Evolutionary conservation across 2,113 vertebrate genomes (phyloP).

Genomic region (Limanda limanda): DNA sequence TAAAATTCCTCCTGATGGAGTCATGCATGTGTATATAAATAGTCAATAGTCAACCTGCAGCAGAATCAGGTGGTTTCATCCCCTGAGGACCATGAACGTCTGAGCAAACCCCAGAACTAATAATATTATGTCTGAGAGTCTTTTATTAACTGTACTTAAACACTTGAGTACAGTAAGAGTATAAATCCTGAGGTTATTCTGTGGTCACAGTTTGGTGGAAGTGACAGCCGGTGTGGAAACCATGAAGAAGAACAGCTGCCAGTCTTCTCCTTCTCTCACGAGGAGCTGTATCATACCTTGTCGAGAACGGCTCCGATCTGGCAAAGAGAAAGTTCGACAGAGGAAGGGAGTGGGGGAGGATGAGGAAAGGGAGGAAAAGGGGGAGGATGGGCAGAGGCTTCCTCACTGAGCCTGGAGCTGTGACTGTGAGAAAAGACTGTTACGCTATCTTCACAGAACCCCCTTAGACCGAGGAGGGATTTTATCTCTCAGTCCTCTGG

Average conservation of each 20-base stretch:
- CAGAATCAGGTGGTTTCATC: no score
- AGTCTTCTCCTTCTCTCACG: background rate
- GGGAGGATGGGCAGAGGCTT: conserved; percentile 60
- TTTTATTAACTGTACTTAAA: no score
- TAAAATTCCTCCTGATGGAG: no score
- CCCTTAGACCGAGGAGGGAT: conserved; percentile 68
- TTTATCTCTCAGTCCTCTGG: conserved; percentile 77
- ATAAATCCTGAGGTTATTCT: background rate
- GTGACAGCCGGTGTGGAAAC: background rate
- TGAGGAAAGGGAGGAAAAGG: conserved; percentile 14
- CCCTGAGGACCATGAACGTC: background rate
- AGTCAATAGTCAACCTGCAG: no score
- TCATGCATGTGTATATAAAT: no score
- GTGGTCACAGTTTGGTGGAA: background rate
- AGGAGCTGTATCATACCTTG: conserved; percentile 26
- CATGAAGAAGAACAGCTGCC: conserved; percentile 6
- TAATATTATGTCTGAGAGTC: no score
- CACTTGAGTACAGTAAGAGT: background rate
- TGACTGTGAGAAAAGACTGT: conserved; percentile 70
- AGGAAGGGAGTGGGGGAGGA: conserved; percentile 12
- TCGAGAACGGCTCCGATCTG: conserved; percentile 37
- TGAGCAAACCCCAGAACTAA: no score
- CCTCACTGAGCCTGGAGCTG: conserved; percentile 68
- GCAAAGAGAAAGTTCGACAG: conserved; percentile 53
- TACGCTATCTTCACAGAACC: conserved; percentile 74